Base-by-base conservation (phyloP, 1,140 invertebrate genomes). In the Oncopodura yosiiana region DNA sequence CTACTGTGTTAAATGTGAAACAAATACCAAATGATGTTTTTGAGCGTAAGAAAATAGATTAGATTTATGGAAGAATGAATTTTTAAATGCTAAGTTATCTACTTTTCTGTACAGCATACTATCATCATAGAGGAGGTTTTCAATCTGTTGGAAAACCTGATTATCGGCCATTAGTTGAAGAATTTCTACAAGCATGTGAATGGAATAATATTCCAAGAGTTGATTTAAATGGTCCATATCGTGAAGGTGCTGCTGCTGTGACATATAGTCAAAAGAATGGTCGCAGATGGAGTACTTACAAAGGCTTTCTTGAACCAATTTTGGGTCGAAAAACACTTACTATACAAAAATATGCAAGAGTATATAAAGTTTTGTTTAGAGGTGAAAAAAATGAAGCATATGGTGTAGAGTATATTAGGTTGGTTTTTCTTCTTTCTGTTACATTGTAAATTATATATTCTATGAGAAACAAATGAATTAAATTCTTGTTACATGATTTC, bases 331-430 rank as follows among this genome's bases (percentile, higher is more conserved):
- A 37, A 21, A 55, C 58, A 18, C 45, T 64, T 8, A 64, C 62
- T 0, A 61, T 64, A 53, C 32, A 55, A 18, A 58, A 54, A 36
- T 53, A 55, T 36, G 38, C 62, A 1, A 46, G 56, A 36, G 62
- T 39, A 26, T 64, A 61, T 27, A 63, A 63, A 43, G 61, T 64
- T n/a, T 39, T 64, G 12, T 53, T 64, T 18, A 42, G 53, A 11
- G 62, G 62, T n/a, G 36, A 39, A 6, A 58, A 64, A n/a, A 64
- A 64, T 39, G 62, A 64, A 46, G 62, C 62, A 0, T 64, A 61
- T 49, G 62, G 62, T 21, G 56, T 64, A n/a, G 62, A 64, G 27
- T 64, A 61, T 30, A n/a, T n/a, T n/a, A n/a, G n/a, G n/a, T n/a
- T n/a, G n/a, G n/a, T n/a, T n/a, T n/a, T n/a, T n/a, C n/a, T n/a